phyloP scores from a whole-genome alignment of 53 echinoderm and acorn worm genomes.

The Zoroaster sp. region DNA sequence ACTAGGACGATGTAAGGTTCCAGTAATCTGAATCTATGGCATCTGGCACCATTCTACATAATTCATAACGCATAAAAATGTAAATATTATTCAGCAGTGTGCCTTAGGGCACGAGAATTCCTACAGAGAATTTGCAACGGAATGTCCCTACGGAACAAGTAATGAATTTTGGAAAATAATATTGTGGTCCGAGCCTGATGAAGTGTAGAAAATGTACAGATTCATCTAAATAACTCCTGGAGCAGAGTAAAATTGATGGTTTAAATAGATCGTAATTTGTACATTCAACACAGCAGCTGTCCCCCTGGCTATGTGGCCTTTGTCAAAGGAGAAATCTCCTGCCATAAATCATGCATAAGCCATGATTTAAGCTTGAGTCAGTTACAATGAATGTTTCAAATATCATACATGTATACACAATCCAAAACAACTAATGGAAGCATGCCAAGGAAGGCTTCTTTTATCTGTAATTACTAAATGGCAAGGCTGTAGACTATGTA shows the following conservation, averaged over 20 bases:
- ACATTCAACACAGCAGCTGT: neutral
- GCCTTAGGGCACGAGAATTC: neutral
- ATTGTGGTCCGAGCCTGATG: neutral
- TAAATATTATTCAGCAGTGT: neutral
- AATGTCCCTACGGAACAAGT: neutral
- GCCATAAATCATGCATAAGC: neutral
- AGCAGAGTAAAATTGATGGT: neutral
- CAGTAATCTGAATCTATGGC: too few relatives aligned
- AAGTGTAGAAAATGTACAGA: neutral
- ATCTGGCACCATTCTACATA: neutral
- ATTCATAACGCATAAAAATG: neutral
- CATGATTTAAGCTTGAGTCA: neutral
- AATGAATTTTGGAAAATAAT: neutral
- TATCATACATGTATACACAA: neutral
- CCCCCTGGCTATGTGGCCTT: neutral
- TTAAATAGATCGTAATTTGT: neutral
- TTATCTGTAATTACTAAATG: too few relatives aligned
- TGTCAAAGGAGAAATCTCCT: neutral
- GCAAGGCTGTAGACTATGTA: too few relatives aligned
- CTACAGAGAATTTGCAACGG: neutral
- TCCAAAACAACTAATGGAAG: too few relatives aligned
- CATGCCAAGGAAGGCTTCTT: too few relatives aligned
- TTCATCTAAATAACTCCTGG: neutral
- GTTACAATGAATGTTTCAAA: neutral
- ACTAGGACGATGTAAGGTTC: too few relatives aligned